Conservation (phyloP, 2,888 invertebrate genomes). For the Clunio marinus region DNA sequence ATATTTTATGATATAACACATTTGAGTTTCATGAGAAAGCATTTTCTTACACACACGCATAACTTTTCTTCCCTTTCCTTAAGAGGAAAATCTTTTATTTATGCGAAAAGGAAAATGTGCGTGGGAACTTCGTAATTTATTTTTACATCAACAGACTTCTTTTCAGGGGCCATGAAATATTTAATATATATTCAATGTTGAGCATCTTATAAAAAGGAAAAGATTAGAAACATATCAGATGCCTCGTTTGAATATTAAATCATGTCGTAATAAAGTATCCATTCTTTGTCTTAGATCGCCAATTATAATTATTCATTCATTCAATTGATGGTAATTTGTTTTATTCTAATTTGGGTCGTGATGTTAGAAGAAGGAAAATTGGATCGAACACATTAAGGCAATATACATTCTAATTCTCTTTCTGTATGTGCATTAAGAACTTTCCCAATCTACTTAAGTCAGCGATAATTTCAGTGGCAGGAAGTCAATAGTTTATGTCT, state of each 20-base stretch:
- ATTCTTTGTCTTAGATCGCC: too few relatives aligned
- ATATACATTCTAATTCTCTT: too few relatives aligned
- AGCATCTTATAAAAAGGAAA: background rate
- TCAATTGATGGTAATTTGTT: background rate
- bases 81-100: background rate
- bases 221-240: too few relatives aligned
- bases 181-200: background rate
- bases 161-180: background rate
- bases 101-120: background rate
- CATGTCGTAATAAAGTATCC: too few relatives aligned
- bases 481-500: constrained; percentile 29
- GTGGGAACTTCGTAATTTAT: background rate
- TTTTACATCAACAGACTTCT: background rate
- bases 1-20: constrained; percentile 25
- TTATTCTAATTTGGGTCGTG: constrained; percentile 9
- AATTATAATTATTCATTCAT: background rate
- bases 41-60: too few relatives aligned
- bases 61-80: too few relatives aligned
- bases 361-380: background rate
- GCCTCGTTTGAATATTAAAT: too few relatives aligned
- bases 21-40: too few relatives aligned
- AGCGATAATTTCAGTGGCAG: background rate
- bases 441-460: background rate
- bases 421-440: too few relatives aligned
- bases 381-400: background rate